phyloP scores from a whole-genome alignment of 2,888 invertebrate genomes.

The Oxystoma pomonae region DNA sequence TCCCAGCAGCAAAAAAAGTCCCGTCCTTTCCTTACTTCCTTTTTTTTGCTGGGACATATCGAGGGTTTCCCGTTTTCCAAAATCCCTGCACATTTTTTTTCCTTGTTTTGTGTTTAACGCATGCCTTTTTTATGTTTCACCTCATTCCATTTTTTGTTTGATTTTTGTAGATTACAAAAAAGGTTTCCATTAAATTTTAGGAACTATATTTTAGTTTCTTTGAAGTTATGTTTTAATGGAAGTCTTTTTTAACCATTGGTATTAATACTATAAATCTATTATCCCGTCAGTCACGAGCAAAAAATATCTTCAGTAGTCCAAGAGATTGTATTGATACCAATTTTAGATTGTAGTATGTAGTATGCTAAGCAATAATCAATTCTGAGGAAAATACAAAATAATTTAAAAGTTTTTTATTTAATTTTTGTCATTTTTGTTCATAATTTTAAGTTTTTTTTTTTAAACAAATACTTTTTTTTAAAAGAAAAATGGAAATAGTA shows the following conservation, averaged over 20 bases:
- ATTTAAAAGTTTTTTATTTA: no score
- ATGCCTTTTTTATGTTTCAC: constrained; percentile 37
- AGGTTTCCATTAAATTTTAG: constrained; percentile 1
- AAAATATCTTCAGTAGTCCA: no score
- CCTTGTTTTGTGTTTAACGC: constrained; percentile 32
- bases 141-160: constrained; percentile 17
- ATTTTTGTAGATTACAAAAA: not conserved
- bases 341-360: no score
- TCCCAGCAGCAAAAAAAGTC: constrained; percentile 34
- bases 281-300: no score
- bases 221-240: not conserved
- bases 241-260: not conserved
- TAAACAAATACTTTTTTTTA: no score
- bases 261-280: not conserved
- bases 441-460: no score
- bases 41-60: constrained; percentile 35
- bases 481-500: no score
- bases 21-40: constrained; percentile 23
- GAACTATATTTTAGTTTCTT: not conserved
- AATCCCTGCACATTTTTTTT: constrained; percentile 39
- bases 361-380: no score
- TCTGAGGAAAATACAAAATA: no score
- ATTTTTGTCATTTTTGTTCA: no score
- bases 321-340: no score
- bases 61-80: constrained; percentile 40